Conservation (phyloP, 2,113 vertebrate genomes). For the Lota lota region DNA sequence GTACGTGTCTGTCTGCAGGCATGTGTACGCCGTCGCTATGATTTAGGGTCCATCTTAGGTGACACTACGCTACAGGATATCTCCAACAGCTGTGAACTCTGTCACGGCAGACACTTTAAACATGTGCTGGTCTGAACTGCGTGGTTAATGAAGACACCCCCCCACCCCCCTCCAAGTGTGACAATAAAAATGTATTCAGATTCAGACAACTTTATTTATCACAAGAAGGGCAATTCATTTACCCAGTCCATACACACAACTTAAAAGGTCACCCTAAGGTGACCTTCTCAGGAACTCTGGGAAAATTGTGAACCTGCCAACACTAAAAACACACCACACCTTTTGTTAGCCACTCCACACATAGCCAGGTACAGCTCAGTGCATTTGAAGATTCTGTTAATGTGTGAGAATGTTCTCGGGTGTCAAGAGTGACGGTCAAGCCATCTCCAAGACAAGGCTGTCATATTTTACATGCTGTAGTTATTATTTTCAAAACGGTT, state of each 20-base stretch:
- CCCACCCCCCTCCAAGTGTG: no score
- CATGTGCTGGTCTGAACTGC: constrained; percentile 15
- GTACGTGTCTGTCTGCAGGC: constrained; percentile 2
- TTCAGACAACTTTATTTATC: not conserved
- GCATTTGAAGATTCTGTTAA: constrained; percentile 2
- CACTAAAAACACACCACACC: constrained; percentile 49
- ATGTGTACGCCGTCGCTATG: not conserved
- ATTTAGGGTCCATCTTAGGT: constrained; percentile 24
- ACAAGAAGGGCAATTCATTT: no score
- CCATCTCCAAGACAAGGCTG: no score
- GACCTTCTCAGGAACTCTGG: constrained; percentile 31
- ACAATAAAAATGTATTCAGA: not conserved
- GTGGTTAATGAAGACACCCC: not conserved
- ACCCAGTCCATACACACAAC: no score
- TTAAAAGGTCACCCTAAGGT: constrained; percentile 14
- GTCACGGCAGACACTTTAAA: constrained; percentile 4
- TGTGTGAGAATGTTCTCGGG: not conserved
- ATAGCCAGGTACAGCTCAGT: constrained; percentile 6
- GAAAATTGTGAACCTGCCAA: constrained; percentile 19
- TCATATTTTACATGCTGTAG: no score
- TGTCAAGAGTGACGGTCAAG: not conserved
- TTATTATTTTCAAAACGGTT: no score
- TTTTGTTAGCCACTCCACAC: constrained; percentile 23
- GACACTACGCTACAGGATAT: not conserved
- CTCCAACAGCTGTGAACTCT: constrained; percentile 27